Base-by-base conservation (phyloP, 2,797 vertebrate species). In the Catostomus latipinnis region DNA sequence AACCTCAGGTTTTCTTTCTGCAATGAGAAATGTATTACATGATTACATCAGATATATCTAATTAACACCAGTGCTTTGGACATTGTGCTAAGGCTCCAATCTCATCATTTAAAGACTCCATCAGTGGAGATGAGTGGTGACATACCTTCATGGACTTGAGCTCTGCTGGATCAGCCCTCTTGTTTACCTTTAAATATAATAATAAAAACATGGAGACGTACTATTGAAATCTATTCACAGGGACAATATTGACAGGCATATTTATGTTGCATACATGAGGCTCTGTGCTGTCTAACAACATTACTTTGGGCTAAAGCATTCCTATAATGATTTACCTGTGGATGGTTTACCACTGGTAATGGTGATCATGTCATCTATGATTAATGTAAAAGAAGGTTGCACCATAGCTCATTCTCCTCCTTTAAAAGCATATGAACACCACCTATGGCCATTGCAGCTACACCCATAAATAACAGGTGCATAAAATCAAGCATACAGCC, bases 141-240 rank as follows among this genome's bases (percentile, higher is more conserved):
- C 93, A 82, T 92, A 96, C 95, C 96, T 97, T 96, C 84, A 94
- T 93, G 88, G 88, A 92, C 94, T 94, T 97, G 90, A 96, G 88
- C 88, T 97, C 94, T 85, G 92, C 86, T 88, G 94, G 94, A 91
- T 96, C 93, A 80, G 96, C 96, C 93, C 95, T 94, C 93, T 93
- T 95, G 34, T 84, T 95, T 90, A 95, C 92, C 96, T 97, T 92
- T 70, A 84, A 85, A 80, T 70, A 49, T 80, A 34, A 34, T 4
- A 34, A 34, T 22, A 91, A 92, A 90, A 53, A 82, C 53, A 74
- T 13, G 34, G 60, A 54, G 13, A 66, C 52, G 13, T 52, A 4
- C 50, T 9, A 9, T 11, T 52, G 11, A 9, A 52, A 34, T 34
- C 50, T 9, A 11, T 52, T 52, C 50, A 52, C 8, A 8, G 34